Evolutionary conservation across 2,797 vertebrate species (phyloP).

Genomic region (Tragopan temminckii): DNA sequence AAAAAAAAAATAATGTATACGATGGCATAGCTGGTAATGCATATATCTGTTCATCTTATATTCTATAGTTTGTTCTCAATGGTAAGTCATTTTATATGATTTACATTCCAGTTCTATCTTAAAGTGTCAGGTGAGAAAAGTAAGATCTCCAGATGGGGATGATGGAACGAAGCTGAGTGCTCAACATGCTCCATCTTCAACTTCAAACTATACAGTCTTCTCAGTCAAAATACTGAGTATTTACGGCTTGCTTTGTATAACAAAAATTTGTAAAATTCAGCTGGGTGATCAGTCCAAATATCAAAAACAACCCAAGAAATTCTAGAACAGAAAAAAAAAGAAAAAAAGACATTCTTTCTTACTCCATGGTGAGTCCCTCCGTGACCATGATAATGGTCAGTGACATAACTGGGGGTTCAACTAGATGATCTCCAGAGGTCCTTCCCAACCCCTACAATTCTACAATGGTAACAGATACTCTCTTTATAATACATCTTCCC

Average conservation of each 20-base stretch:
- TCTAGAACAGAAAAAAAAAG: background rate
- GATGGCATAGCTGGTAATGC: background rate
- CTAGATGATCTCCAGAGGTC: too few relatives aligned
- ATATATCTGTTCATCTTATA: background rate
- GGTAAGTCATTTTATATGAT: accelerated
- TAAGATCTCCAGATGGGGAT: background rate
- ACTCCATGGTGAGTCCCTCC: background rate
- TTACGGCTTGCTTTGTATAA: background rate
- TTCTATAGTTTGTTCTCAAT: background rate
- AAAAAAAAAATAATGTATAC: background rate
- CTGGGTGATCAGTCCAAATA: background rate
- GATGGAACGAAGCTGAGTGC: background rate
- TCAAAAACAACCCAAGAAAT: background rate
- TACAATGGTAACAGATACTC: background rate
- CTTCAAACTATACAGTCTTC: background rate
- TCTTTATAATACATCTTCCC: background rate
- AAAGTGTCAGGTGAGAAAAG: background rate
- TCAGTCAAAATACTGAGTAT: background rate
- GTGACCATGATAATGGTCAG: accelerated
- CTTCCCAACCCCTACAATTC: too few relatives aligned
- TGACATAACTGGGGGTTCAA: background rate
- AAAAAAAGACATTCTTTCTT: background rate
- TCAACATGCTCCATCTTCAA: background rate
- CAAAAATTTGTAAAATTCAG: background rate
- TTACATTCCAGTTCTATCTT: background rate